phyloP scores from a whole-genome alignment of 2,113 vertebrate species.

The Daphoenositta chrysoptera region DNA sequence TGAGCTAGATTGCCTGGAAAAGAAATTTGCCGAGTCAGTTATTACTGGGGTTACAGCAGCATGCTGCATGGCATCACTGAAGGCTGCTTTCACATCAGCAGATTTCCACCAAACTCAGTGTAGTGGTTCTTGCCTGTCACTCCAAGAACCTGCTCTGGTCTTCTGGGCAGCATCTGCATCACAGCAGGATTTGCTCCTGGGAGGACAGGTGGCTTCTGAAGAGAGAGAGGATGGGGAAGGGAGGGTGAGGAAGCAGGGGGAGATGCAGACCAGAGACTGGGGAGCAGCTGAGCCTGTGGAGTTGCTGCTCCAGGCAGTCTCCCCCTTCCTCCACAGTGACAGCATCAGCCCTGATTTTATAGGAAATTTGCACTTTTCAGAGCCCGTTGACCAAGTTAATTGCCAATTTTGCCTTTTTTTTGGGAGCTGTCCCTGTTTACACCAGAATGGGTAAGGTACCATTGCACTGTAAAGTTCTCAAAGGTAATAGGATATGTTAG shows the following conservation, averaged over 20 bases:
- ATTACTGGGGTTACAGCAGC: neutral
- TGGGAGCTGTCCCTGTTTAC: neutral
- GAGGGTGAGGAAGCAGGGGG: neutral
- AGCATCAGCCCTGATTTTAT: neutral
- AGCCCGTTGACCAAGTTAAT: neutral
- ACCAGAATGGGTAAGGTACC: neutral
- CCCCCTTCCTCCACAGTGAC: neutral
- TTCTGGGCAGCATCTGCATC: fast-evolving
- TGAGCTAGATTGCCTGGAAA: slow-evolving; percentile 42
- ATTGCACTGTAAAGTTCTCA: neutral
- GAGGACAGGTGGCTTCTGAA: neutral
- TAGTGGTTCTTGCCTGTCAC: neutral
- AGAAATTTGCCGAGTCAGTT: slow-evolving; percentile 28
- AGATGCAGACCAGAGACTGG: fast-evolving
- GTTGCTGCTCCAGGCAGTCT: neutral
- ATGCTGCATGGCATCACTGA: neutral
- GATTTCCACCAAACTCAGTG: neutral
- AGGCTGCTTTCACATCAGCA: neutral
- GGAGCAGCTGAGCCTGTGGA: neutral
- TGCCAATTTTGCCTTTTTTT: neutral
- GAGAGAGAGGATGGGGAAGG: neutral
- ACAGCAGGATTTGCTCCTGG: neutral
- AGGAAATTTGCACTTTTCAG: neutral
- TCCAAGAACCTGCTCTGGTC: neutral
- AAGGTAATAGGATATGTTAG: neutral